Evolutionary conservation across 2,888 invertebrate genomes (phyloP), one percentile per base, ranked within the genome.

Genomic region (Nomada hirtipes): DNA sequence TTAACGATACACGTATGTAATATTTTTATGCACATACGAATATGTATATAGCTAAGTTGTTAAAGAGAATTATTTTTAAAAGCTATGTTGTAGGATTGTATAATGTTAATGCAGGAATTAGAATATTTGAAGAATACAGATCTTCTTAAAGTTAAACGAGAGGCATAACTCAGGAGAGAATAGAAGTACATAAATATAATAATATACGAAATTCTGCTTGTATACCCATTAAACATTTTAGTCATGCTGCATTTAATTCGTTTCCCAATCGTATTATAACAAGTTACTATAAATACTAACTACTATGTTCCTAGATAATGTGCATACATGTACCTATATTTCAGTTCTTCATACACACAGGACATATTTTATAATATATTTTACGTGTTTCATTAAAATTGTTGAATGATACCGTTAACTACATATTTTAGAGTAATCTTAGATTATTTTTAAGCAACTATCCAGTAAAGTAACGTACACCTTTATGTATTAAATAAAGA

Each of bases 301-400:
- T 2, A 11, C 53, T 29, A 53, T 10, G 53, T 75, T 68, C 42
- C 69, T 75, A 26, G 26, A 47, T 36, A 55, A 23, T 23, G 23
- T 18, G 36, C 36, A 36, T 36, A 47, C n/a, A 29, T 26, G 10
- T 59, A 26, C 13, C 26, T 36, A 57, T 65, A 57, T 74, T 74
- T 67, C 29, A 15, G 36, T 36, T 36, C 36, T 36, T 23, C 4
- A 36, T n/a, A 4, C 15, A 29, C 11, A 52, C 9, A 7, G 10
- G 10, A 13, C 4, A 50, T 36, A 44, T 57, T 59, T 68, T 20
- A 50, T 13, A 47, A 23, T 23, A 4, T 7, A 50, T 47, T 52
- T 53, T n/a, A 15, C 29, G 36, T 9, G 15, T 59, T 20, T 55
- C 20, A 10, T 65, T 15, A 3, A 15, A 29, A 10, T 55, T 15